A percentile compares a stretch with the other conserved stretches of the same genome.
Evolutionary conservation across 2,113 vertebrate genomes (phyloP).

Genomic region (Serinus canaria): DNA sequence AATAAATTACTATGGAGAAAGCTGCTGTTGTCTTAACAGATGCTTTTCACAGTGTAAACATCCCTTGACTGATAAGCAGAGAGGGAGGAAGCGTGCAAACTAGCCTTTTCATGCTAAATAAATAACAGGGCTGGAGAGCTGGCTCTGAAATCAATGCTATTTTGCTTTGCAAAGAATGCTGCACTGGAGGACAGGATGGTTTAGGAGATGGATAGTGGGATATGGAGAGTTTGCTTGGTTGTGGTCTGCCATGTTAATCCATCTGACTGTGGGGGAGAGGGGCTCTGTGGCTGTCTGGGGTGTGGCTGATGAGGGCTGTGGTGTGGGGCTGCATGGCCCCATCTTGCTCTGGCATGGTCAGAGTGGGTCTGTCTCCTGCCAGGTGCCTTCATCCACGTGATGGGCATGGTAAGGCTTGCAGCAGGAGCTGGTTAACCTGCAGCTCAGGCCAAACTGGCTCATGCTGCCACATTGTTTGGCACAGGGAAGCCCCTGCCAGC

Average conservation of each 20-base stretch:
- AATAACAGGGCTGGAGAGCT: conserved; percentile 8
- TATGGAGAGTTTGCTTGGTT: background rate
- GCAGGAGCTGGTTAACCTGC: background rate
- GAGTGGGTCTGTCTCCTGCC: background rate
- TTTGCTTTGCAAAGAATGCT: background rate
- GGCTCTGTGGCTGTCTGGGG: background rate
- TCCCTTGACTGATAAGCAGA: conserved; percentile 56
- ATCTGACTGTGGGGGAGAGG: background rate
- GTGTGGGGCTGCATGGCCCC: background rate
- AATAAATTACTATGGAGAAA: conserved; percentile 43
- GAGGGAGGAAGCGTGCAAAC: conserved; percentile 1
- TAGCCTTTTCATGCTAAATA: conserved; percentile 8
- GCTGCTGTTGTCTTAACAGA: conserved; percentile 45
- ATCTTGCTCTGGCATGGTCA: background rate
- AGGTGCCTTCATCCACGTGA: background rate
- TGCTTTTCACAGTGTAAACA: conserved; percentile 39
- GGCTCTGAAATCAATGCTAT: conserved; percentile 7
- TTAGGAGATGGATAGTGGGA: background rate
- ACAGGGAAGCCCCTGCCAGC: background rate
- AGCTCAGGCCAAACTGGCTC: background rate
- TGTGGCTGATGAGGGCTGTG: background rate
- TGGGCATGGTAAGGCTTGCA: accelerated
- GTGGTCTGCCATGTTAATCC: background rate
- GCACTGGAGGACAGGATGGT: background rate
- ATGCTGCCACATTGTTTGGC: background rate